Base-by-base conservation (phyloP, 2,888 invertebrate genomes). In the Lathronympha strigana region DNA sequence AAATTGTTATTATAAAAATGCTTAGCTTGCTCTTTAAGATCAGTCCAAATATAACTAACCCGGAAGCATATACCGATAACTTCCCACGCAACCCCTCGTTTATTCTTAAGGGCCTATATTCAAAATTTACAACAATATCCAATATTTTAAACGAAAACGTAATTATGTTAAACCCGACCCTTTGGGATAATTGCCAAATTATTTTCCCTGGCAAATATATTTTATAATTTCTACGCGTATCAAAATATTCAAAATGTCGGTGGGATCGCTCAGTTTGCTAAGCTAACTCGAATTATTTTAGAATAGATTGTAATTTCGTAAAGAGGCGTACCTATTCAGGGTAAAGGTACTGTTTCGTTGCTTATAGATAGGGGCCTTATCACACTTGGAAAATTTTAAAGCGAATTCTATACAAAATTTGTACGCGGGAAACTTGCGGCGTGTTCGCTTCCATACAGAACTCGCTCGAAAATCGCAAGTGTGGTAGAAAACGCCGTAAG, bases 81-180 rank as follows among this genome's bases (percentile, higher is more conserved):
- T 28, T 17, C 19, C 36, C n/a, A 38, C 23, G 3, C 23, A 15
- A 38, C 38, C 21, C 15, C 38, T n/a, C 15, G 21, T 6, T 17
- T 40, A 40, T 25, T 8, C 28, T 51, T 15, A n/a, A 43, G 15
- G 15, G 51, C 21, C 25, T 58, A 19, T 28, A n/a, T 21, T 5
- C n/a, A 25, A 36, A 15, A 36, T 28, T 47, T 21, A 33, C 25
- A 54, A 11, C 36, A 47, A 49, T 63, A 28, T 40, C 38, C 5
- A 40, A 55, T 57, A 50, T 50, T 33, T 31, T 63, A 9, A 49
- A 36, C 49, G 57, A 50, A 63, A 57, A 43, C 31, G 23, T 57
- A 63, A 63, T 63, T 57, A 57, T 13, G 50, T 57, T 57, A 28
- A 49, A 61, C 36, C n/a, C 54, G 53, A 54, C 25, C 62, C 54